Percentiles rank a stretch among this genome's conserved stretches.
Evolutionary conservation across 2,888 invertebrate genomes (phyloP).

Genomic region (Mycalesis mineus): DNA sequence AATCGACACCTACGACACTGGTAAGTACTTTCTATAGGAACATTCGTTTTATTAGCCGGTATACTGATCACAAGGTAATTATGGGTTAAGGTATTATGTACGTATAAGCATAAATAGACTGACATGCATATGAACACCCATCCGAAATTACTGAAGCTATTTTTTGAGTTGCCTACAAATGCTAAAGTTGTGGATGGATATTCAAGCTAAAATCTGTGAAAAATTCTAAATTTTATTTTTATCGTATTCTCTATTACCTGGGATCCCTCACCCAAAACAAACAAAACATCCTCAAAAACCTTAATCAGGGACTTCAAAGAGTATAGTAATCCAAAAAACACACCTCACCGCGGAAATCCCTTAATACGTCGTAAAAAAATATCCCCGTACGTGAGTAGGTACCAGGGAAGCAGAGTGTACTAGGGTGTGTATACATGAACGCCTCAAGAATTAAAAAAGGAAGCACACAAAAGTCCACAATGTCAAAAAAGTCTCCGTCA

Average conservation of each 20-base stretch:
- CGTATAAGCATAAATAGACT: too few species aligned
- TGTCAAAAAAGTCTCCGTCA: slow-evolving; percentile 74
- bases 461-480: slow-evolving; percentile 67
- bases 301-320: slow-evolving; percentile 67
- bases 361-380: slow-evolving; percentile 60
- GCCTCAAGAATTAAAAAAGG: slow-evolving; percentile 68
- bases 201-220: too few species aligned
- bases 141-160: too few species aligned
- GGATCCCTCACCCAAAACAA: slow-evolving; percentile 45
- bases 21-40: too few species aligned
- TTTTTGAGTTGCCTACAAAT: too few species aligned
- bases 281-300: slow-evolving; percentile 62
- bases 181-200: too few species aligned
- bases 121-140: too few species aligned
- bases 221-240: slow-evolving; percentile 1
- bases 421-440: slow-evolving; percentile 63
- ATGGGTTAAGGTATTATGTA: too few species aligned
- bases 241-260: slow-evolving; percentile 23
- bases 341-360: slow-evolving; percentile 61
- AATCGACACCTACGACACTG: too few species aligned
- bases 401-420: slow-evolving; percentile 37
- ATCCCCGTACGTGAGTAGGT: slow-evolving; percentile 40
- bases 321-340: slow-evolving; percentile 67
- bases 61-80: too few species aligned
- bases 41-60: too few species aligned